Conservation (phyloP, 2,113 vertebrate species). For the Athene noctua region DNA sequence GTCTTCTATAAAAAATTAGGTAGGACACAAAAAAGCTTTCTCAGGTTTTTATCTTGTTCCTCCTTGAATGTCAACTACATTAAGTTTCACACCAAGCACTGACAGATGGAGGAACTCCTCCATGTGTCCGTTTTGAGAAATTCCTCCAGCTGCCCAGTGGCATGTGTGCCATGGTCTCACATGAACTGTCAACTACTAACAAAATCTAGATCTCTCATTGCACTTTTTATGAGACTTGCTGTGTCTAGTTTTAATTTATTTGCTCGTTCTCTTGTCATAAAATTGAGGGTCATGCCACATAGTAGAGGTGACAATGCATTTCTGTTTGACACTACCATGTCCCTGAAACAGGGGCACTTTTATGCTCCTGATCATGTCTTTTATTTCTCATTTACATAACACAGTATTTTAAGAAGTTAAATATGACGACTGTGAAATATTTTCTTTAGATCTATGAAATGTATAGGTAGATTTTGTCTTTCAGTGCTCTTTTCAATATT, state of each 20-base stretch:
- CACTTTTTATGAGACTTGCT: background rate
- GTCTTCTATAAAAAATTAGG: background rate
- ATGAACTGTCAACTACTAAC: background rate
- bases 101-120: background rate
- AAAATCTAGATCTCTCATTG: background rate
- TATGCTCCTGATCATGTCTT: background rate
- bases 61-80: background rate
- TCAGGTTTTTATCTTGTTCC: background rate
- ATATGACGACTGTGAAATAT: background rate
- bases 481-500: background rate
- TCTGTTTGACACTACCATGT: background rate
- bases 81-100: background rate
- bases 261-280: background rate
- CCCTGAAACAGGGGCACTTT: background rate
- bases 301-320: background rate
- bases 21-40: background rate
- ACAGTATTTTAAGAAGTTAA: background rate
- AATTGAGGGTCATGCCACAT: background rate
- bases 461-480: background rate
- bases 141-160: background rate
- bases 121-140: rapidly evolving
- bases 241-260: background rate
- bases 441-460: background rate
- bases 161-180: background rate
- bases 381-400: background rate